A percentile compares a stretch with the other conserved stretches of the same genome.
phyloP scores from a whole-genome alignment of 2,797 vertebrate species.

The Syndactyla subalaris region DNA sequence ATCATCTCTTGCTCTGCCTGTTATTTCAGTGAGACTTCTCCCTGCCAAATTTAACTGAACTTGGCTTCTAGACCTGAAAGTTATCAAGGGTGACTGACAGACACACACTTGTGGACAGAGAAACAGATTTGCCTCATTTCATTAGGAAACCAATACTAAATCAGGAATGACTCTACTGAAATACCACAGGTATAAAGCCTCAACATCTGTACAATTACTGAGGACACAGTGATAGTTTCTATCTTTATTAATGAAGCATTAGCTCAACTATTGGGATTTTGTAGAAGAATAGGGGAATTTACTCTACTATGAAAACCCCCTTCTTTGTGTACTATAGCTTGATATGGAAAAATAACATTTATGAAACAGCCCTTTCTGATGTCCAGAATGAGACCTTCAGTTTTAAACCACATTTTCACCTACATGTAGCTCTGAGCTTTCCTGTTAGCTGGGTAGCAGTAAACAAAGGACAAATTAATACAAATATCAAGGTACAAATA shows the following conservation, averaged over 20 bases:
- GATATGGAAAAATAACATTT: not conserved
- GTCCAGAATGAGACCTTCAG: not conserved
- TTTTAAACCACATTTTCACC: conserved; percentile 30
- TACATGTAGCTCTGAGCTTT: conserved; percentile 4
- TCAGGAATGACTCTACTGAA: not conserved
- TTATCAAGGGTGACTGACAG: not conserved
- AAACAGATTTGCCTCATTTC: not conserved
- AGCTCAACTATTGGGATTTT: conserved; percentile 47
- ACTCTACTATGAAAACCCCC: not conserved
- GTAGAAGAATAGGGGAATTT: not conserved
- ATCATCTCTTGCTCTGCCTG: not conserved
- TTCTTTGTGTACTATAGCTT: not conserved
- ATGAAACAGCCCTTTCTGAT: not conserved
- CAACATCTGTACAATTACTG: not conserved
- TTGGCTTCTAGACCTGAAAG: not conserved
- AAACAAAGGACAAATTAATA: not conserved
- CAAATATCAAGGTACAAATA: not conserved
- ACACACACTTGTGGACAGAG: not conserved
- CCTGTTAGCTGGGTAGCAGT: not conserved
- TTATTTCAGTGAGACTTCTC: not conserved
- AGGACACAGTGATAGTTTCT: not conserved
- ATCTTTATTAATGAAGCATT: conserved; percentile 25
- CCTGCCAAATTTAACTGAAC: not conserved
- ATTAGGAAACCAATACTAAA: not conserved
- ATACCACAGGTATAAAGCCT: not conserved